Conservation (phyloP, 2,888 invertebrate species). For the Chrysolina haemoptera region DNA sequence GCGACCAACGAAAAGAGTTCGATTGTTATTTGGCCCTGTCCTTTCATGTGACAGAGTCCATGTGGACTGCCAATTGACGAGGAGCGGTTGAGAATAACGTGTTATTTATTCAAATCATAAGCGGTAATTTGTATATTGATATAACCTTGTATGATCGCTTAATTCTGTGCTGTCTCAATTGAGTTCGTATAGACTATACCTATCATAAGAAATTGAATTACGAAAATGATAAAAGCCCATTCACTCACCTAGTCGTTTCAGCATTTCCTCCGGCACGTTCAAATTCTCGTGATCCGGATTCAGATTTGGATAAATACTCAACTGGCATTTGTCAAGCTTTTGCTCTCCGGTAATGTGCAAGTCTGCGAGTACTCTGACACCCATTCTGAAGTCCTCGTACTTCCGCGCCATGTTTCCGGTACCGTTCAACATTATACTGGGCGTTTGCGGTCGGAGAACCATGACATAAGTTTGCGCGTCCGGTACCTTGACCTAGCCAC, state of each 20-base stretch:
- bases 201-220: too few relatives aligned
- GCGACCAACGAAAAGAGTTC: too few relatives aligned
- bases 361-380: conserved; percentile 91
- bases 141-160: too few relatives aligned
- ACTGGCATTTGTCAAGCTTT: conserved; percentile 92
- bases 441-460: conserved; percentile 89
- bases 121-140: too few relatives aligned
- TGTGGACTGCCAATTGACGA: too few relatives aligned
- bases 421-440: conserved; percentile 87
- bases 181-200: too few relatives aligned
- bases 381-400: conserved; percentile 88
- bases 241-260: conserved; percentile 77
- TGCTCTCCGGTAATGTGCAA: conserved; percentile 80
- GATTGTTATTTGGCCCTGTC: too few relatives aligned
- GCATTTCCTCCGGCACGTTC: conserved; percentile 80
- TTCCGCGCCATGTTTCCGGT: conserved; percentile 86
- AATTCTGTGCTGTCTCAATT: too few relatives aligned
- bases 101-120: too few relatives aligned
- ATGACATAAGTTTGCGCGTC: conserved; percentile 89
- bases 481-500: conserved; percentile 71
- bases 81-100: too few relatives aligned
- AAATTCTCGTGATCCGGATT: conserved; percentile 96
- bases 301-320: conserved; percentile 94
- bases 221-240: too few relatives aligned
- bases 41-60: too few relatives aligned